Conservation (phyloP, 2,113 vertebrate genomes). For the Hucho hucho region DNA sequence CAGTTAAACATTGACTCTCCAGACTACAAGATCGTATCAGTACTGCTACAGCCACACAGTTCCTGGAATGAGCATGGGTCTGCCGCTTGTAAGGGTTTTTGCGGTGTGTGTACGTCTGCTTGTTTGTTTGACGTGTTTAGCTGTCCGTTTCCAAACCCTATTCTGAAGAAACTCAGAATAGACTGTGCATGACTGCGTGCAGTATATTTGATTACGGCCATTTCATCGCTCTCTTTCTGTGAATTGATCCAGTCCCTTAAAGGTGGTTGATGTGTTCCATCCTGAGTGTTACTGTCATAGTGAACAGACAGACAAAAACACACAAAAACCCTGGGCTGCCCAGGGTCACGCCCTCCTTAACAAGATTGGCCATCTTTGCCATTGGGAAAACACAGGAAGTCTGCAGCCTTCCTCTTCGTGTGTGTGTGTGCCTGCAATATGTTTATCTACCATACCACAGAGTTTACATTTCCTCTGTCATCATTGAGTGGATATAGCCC, state of each 20-base stretch:
- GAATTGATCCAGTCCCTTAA: background rate
- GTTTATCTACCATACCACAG: background rate
- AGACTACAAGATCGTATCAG: conserved; percentile 57
- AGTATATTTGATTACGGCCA: too few relatives aligned
- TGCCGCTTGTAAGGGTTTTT: background rate
- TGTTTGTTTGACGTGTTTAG: background rate
- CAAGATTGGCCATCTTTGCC: conserved; percentile 53
- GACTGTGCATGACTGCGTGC: background rate
- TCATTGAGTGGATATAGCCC: background rate
- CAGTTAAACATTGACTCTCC: conserved; percentile 58
- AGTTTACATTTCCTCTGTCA: background rate
- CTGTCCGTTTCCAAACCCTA: background rate
- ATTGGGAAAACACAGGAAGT: conserved; percentile 52
- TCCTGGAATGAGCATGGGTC: conserved; percentile 46
- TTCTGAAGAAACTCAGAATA: background rate
- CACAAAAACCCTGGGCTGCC: background rate
- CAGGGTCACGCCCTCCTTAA: conserved; percentile 52
- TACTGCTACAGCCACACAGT: conserved; percentile 29
- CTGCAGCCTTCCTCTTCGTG: conserved; percentile 26
- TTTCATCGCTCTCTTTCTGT: background rate
- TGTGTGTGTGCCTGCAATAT: background rate
- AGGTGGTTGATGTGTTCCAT: background rate
- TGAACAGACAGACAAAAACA: background rate
- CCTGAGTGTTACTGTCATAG: background rate
- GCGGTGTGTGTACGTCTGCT: conserved; percentile 5